These are phyloP conservation scores for Selene dorsalis DNA, from an alignment of 2,797 vertebrate genomes.

Conservation along the genomic window DNA sequence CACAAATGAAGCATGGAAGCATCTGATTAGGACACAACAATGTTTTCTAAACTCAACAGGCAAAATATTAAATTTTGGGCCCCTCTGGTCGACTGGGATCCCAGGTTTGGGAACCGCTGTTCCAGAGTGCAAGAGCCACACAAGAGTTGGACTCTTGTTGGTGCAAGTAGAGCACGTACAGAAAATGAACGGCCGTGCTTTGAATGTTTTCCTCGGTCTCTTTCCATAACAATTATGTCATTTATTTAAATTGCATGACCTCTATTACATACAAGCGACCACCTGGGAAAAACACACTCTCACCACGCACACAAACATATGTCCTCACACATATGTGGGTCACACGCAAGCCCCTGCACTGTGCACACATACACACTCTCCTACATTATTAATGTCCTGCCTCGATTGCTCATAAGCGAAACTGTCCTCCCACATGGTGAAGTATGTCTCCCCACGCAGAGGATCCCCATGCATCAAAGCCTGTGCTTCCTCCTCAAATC, in stretches of 20 bases:
- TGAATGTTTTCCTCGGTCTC: constrained; percentile 6
- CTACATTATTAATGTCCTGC: constrained; percentile 43
- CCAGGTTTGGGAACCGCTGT: background rate
- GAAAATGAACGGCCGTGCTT: constrained; percentile 20
- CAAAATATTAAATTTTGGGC: background rate
- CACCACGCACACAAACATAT: constrained; percentile 24
- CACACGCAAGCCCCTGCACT: constrained; percentile 21
- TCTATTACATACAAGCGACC: constrained; percentile 27
- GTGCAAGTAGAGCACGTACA: constrained; percentile 4
- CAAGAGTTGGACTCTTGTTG: background rate
- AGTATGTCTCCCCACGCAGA: constrained; percentile 63
- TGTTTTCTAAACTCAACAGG: background rate
- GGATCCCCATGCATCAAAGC: constrained; percentile 71
- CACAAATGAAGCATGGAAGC: too few species aligned
- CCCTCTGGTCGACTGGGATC: background rate
- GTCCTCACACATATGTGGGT: constrained; percentile 11
- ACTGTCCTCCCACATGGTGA: constrained; percentile 64
- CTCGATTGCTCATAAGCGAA: constrained; percentile 52
- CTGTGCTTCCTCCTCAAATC: constrained; percentile 61
- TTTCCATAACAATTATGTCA: constrained; percentile 13
- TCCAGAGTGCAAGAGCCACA: background rate
- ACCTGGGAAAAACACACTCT: constrained; percentile 20
- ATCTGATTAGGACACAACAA: background rate
- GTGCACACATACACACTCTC: constrained; percentile 9
- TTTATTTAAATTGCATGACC: constrained; percentile 49